Evolutionary conservation across 2,113 vertebrate genomes (phyloP).

Genomic region (Syngnathus typhle): DNA sequence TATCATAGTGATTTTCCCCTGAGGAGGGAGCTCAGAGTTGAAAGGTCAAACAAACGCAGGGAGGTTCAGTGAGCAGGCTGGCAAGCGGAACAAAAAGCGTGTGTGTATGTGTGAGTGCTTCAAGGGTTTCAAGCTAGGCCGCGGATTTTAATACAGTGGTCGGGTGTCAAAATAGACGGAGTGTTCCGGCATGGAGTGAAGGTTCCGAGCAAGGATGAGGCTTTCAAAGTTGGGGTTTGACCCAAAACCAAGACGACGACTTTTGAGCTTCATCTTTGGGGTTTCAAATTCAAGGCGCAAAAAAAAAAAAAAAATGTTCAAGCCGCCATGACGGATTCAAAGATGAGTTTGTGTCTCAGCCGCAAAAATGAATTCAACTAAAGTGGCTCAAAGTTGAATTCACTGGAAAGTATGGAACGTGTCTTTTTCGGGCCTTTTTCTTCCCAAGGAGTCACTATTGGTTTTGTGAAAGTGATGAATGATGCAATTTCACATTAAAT

Average conservation of each 20-base stretch:
- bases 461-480: constrained; percentile 10
- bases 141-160: not conserved
- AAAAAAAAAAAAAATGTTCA: no score
- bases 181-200: not conserved
- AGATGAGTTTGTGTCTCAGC: no score
- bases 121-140: not conserved
- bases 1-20: constrained; percentile 56
- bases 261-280: no score
- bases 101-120: not conserved
- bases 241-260: no score
- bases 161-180: not conserved
- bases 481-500: constrained; percentile 11
- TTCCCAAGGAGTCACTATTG: constrained; percentile 3
- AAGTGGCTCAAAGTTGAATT: not conserved
- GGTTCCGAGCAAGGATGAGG: not conserved
- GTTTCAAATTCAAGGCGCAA: not conserved
- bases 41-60: constrained; percentile 77
- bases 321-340: no score
- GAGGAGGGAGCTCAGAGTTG: constrained; percentile 71
- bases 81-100: constrained; percentile 72
- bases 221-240: no score
- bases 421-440: not conserved
- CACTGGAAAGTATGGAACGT: not conserved
- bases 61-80: constrained; percentile 75
- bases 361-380: no score